Conservation (phyloP, 2,797 vertebrate species). For the Clarias laeviceps region DNA sequence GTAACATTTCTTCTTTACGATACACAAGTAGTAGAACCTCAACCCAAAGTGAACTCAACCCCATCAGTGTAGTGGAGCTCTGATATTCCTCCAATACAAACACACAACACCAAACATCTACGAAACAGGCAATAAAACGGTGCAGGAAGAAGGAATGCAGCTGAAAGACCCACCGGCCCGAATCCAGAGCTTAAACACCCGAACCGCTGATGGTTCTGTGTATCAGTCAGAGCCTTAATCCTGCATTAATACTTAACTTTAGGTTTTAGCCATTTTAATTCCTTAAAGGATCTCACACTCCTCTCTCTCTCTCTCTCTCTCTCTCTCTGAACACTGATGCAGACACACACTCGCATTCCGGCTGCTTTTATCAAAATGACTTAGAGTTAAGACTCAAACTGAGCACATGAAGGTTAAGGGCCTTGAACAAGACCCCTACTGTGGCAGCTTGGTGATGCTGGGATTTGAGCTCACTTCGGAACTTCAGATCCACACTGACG, state of each 20-base stretch:
- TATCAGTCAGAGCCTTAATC: background rate
- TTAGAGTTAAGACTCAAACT: background rate
- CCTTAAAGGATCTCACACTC: background rate
- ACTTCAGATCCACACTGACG: background rate
- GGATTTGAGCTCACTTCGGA: background rate
- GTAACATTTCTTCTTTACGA: constrained; percentile 10
- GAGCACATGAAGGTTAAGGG: background rate
- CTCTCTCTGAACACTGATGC: too few species aligned
- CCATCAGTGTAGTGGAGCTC: background rate
- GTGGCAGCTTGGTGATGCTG: background rate
- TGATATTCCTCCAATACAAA: background rate
- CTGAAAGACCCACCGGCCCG: background rate
- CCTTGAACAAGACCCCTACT: background rate
- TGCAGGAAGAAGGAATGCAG: background rate
- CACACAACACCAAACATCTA: background rate
- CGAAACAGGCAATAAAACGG: background rate
- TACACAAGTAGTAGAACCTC: background rate
- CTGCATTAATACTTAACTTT: background rate
- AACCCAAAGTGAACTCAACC: background rate
- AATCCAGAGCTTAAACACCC: background rate
- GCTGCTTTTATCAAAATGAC: background rate
- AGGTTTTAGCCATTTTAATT: background rate
- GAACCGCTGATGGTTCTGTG: background rate
- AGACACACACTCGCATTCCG: too few species aligned
- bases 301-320: too few species aligned